Conservation (phyloP, 2,888 invertebrate species). For the Azorinus chamasolen region DNA sequence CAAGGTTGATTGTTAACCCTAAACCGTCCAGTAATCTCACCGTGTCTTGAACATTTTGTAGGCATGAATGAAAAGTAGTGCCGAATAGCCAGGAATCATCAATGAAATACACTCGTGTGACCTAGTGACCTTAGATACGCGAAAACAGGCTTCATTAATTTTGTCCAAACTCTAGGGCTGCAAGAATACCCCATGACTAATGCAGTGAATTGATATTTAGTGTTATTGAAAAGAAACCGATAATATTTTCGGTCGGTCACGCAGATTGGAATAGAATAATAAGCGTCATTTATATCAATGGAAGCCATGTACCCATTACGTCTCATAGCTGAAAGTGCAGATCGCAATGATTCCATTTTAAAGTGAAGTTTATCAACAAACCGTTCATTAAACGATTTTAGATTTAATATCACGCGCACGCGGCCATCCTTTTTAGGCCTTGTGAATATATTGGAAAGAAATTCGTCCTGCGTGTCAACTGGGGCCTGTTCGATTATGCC, state of each 20-base stretch:
- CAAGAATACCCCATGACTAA: slow-evolving; percentile 49
- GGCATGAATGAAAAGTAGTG: slow-evolving; percentile 15
- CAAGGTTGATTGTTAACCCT: slow-evolving; percentile 35
- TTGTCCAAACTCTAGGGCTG: slow-evolving; percentile 60
- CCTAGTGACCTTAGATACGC: slow-evolving; percentile 44
- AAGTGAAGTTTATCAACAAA: slow-evolving; percentile 19
- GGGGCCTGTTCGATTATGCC: slow-evolving; percentile 20
- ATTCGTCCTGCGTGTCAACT: slow-evolving; percentile 5
- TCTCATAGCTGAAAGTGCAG: slow-evolving; percentile 15
- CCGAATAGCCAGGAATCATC: slow-evolving; percentile 53
- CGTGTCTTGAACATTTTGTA: slow-evolving; percentile 24
- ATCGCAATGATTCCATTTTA: slow-evolving; percentile 22
- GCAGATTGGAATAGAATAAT: slow-evolving; percentile 42
- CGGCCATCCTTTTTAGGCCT: slow-evolving; percentile 24
- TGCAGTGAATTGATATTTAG: slow-evolving; percentile 37
- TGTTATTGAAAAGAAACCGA: slow-evolving; percentile 38
- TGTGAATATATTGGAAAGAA: slow-evolving; percentile 28
- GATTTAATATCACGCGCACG: slow-evolving; percentile 23
- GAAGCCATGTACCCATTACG: slow-evolving; percentile 26
- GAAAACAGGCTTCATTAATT: slow-evolving; percentile 59
- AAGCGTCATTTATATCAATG: slow-evolving; percentile 52
- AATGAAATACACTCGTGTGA: slow-evolving; percentile 43
- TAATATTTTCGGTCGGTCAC: slow-evolving; percentile 28
- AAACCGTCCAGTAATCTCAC: slow-evolving; percentile 12
- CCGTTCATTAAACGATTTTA: slow-evolving; percentile 19